Base-by-base conservation (phyloP, 1,140 invertebrate genomes). In the Diorhabda elongata region DNA sequence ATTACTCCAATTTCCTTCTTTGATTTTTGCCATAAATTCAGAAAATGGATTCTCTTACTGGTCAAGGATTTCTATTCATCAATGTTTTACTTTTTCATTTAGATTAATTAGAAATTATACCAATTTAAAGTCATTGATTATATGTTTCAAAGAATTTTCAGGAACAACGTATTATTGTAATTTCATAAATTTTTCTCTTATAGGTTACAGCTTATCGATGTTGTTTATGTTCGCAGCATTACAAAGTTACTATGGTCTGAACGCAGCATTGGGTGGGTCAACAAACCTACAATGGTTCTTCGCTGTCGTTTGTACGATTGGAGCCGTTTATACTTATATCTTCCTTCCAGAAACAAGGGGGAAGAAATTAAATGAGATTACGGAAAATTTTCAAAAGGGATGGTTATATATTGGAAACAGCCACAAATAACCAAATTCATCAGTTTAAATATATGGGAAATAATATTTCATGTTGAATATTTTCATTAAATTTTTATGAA, bases 361-460 rank as follows among this genome's bases (percentile, higher is more conserved):
- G 7, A 26, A 41, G 59, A 26, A 41, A 41, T 60, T 41, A 60
- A 60, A 7, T 41, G 59, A 60, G 4, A 7, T 26, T 58, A 69
- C 67, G 44, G 61, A 78, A 75, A 64, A 66, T 69, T 57, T 73
- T 73, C 66, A 74, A 75, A 66, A 71, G 74, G 59, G 71, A 65
- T 44, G 57, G 66, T 58, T 69, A 68, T 52, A 77, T 71, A 45
- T 64, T 64, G 58, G 71, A 76, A 52, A n/a, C 3, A 52, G 4
- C 4, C 47, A 3, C 3, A n/a, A 52, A 52, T 8, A 4, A 8
- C 6, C 4, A 52, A 3, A 3, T 26, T 26, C 0, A 26, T 26
- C 26, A 26, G 26, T 26, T 26, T 26, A 26, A 26, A 26, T 26
- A 26, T 26, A 26, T 26, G 26, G 26, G 26, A 26, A 26, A 26